These are phyloP conservation scores for Phalacrocorax carbo DNA, from an alignment of 2,113 vertebrate genomes.

Conservation along the genomic window DNA sequence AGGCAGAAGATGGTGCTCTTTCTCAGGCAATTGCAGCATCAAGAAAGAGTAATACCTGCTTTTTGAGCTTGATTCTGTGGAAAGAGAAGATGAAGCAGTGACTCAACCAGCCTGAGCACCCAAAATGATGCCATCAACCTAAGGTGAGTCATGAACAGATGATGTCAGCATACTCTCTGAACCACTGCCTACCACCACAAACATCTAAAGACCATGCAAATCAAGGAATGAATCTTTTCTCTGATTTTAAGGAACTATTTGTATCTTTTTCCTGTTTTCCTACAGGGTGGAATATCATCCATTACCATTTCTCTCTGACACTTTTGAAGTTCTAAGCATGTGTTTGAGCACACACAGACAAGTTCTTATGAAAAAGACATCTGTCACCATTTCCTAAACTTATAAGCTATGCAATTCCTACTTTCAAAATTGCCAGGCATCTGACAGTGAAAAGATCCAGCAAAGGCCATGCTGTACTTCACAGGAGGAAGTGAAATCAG, in stretches of 20 bases:
- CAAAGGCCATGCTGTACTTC: not conserved
- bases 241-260: not conserved
- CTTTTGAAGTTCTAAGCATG: not conserved
- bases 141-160: slow-evolving; percentile 1
- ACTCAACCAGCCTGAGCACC: not conserved
- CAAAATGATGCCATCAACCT: not conserved
- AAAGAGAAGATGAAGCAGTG: not conserved
- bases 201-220: not conserved
- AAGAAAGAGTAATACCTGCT: not conserved
- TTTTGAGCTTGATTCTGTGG: not conserved
- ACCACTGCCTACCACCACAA: not conserved
- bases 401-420: not conserved
- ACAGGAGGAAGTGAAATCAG: slow-evolving; percentile 1
- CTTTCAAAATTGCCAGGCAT: not conserved
- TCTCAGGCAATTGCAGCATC: not conserved
- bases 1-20: not conserved
- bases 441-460: not conserved
- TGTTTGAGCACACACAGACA: not conserved
- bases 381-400: not conserved
- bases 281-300: not conserved
- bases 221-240: not conserved
- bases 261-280: not conserved
- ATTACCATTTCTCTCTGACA: not conserved
- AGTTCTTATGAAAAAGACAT: not conserved
- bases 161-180: not conserved